Conservation (phyloP, 2,113 vertebrate genomes). For the Amblyopsis rosae region DNA sequence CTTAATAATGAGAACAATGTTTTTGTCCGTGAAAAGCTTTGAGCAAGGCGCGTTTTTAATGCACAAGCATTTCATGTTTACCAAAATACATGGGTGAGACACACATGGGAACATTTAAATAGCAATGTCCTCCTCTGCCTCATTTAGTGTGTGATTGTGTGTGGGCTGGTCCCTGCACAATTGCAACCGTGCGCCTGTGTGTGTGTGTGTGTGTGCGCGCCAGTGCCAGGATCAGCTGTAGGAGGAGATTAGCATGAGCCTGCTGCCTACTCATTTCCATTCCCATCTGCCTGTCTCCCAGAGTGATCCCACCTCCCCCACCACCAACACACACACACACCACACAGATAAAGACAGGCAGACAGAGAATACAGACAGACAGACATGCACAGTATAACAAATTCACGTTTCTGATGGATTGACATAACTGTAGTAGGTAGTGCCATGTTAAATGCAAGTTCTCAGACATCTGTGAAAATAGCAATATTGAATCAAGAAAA, state of each 20-base stretch:
- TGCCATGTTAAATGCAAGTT: conserved; percentile 10
- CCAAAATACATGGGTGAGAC: conserved; percentile 15
- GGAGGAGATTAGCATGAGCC: conserved; percentile 75
- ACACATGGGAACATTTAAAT: conserved; percentile 16
- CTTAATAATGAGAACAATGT: conserved; percentile 4
- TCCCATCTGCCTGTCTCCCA: conserved; percentile 76
- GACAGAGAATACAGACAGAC: background rate
- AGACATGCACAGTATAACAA: background rate
- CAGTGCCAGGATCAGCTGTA: conserved; percentile 66
- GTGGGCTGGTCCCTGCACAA: conserved; percentile 1
- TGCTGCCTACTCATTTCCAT: conserved; percentile 72
- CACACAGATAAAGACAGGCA: conserved; percentile 26
- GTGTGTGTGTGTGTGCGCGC: conserved; percentile 20
- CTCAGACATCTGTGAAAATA: conserved; percentile 12
- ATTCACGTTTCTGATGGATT: background rate
- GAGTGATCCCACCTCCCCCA: conserved; percentile 41
- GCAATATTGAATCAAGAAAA: background rate
- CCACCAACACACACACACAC: conserved; percentile 28
- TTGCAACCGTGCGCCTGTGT: conserved; percentile 9
- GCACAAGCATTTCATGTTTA: conserved; percentile 8
- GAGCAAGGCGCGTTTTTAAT: background rate
- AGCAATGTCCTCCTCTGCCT: conserved; percentile 32
- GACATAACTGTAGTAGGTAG: no score
- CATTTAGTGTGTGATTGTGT: conserved; percentile 29
- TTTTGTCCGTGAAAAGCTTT: background rate